A percentile compares a stretch with the other conserved stretches of the same genome.
Conservation (phyloP, 2,113 vertebrate species). For the Gasterosteus nipponicus region DNA sequence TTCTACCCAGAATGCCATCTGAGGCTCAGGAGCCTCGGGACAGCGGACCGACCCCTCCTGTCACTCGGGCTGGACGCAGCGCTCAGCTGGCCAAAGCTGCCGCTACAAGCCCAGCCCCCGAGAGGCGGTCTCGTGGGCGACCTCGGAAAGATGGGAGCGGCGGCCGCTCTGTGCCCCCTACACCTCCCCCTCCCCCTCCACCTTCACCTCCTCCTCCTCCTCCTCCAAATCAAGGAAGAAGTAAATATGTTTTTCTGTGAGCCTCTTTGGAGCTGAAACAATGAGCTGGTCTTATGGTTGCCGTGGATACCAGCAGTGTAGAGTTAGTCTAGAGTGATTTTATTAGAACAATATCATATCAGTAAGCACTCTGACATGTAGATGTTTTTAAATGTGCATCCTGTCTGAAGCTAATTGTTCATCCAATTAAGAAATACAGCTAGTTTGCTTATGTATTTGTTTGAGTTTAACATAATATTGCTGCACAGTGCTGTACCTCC, state of each 20-base stretch:
- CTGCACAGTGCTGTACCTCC: too few species aligned
- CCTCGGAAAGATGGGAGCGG: slow-evolving; percentile 68
- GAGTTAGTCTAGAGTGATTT: too few species aligned
- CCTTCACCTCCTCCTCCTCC: slow-evolving; percentile 33
- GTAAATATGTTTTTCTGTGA: slow-evolving; percentile 50
- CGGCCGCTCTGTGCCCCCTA: slow-evolving; percentile 26
- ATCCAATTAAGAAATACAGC: too few species aligned
- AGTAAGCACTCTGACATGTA: too few species aligned
- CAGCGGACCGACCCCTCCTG: slow-evolving; percentile 69
- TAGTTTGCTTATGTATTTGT: too few species aligned
- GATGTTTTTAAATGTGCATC: too few species aligned
- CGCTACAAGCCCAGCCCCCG: slow-evolving; percentile 24
- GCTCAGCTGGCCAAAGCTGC: slow-evolving; percentile 70
- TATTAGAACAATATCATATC: too few species aligned
- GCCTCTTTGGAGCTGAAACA: too few species aligned
- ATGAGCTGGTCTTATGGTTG: too few species aligned
- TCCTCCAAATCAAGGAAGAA: slow-evolving; percentile 62
- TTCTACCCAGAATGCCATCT: slow-evolving; percentile 76
- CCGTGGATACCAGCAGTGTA: too few species aligned
- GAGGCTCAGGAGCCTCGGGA: slow-evolving; percentile 75
- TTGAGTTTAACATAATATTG: too few species aligned
- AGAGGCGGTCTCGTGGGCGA: slow-evolving; percentile 67
- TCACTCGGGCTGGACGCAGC: slow-evolving; percentile 76
- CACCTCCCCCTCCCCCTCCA: slow-evolving; percentile 40
- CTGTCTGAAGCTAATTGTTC: too few species aligned